Evolutionary conservation across 2,113 vertebrate genomes (phyloP).

Genomic region (Microtus ochrogaster): DNA sequence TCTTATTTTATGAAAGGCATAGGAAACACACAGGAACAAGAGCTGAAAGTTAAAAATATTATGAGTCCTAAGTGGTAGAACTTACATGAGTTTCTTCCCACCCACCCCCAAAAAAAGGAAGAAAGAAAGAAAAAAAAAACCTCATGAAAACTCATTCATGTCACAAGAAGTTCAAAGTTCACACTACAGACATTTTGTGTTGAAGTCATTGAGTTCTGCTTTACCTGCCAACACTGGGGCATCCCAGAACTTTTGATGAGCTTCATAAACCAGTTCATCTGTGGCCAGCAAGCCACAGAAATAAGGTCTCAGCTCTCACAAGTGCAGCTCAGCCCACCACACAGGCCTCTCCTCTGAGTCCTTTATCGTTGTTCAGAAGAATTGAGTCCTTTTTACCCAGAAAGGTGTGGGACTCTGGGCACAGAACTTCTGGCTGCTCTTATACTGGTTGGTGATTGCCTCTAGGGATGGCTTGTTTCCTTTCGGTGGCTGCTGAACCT

Average conservation of each 20-base stretch:
- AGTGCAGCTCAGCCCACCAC: not conserved
- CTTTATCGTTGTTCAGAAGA: not conserved
- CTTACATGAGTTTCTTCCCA: not conserved
- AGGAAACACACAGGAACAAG: not conserved
- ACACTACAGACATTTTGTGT: not conserved
- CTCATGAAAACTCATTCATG: not conserved
- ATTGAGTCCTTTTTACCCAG: rapidly evolving
- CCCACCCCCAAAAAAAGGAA: too few species aligned
- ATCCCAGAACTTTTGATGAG: not conserved
- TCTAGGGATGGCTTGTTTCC: not conserved
- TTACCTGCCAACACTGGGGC: rapidly evolving
- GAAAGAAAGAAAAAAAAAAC: too few species aligned
- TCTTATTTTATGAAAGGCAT: not conserved
- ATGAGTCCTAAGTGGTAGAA: not conserved
- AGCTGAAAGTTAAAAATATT: not conserved
- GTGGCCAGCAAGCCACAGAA: not conserved
- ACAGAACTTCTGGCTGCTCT: not conserved
- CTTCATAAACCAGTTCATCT: rapidly evolving
- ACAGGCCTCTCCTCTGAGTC: not conserved
- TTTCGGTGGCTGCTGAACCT: too few species aligned
- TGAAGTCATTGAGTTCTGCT: not conserved
- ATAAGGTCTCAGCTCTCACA: not conserved
- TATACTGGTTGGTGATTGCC: too few species aligned
- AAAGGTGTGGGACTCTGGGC: not conserved
- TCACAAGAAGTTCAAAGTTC: not conserved